Evolutionary conservation across 2,113 vertebrate species (phyloP).

Genomic region (Fulica atra): DNA sequence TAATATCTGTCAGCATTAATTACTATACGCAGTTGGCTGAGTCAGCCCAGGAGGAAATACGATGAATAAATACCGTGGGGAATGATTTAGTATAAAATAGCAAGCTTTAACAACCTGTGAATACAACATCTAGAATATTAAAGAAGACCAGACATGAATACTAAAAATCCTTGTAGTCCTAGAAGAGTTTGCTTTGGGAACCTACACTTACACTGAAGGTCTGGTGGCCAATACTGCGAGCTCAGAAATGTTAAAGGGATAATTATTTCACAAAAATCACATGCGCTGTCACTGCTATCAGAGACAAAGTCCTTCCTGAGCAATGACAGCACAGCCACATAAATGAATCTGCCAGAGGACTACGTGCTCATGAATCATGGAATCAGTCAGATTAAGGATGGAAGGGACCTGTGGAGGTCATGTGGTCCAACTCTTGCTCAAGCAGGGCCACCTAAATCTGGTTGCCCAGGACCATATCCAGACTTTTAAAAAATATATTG

Average conservation of each 20-base stretch:
- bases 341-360: not conserved
- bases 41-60: not conserved
- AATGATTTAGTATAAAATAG: not conserved
- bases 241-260: not conserved
- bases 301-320: not conserved
- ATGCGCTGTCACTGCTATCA: not conserved
- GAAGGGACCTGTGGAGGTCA: not conserved
- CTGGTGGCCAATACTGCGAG: not conserved
- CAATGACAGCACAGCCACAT: not conserved
- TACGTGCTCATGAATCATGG: not conserved
- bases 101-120: not conserved
- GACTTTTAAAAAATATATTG: not conserved
- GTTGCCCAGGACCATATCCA: not conserved
- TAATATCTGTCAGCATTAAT: constrained; percentile 2
- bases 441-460: not conserved
- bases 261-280: not conserved
- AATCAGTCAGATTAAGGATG: not conserved
- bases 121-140: not conserved
- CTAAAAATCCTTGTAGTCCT: not conserved
- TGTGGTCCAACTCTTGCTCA: not conserved
- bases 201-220: not conserved
- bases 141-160: not conserved
- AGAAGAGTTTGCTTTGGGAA: not conserved
- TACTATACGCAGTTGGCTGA: not conserved
- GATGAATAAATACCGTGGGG: not conserved